Conservation (phyloP, 2,888 invertebrate species). For the Drosophila hamatofila region DNA sequence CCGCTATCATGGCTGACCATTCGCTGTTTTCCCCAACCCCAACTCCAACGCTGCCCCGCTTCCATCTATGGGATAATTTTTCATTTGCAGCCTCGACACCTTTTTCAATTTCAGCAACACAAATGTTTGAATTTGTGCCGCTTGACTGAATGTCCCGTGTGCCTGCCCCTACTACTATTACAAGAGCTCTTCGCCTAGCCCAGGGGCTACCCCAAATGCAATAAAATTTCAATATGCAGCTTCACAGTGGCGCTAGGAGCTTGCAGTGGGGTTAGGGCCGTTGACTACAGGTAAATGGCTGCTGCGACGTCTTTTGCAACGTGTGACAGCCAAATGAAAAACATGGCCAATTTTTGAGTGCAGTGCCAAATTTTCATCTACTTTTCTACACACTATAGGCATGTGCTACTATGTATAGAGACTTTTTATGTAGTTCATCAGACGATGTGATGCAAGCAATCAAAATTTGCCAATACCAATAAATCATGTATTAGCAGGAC, state of each 20-base stretch:
- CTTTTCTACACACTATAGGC: slow-evolving; percentile 25
- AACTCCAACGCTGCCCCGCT: background rate
- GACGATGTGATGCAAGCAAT: background rate
- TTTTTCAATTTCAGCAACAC: slow-evolving; percentile 78
- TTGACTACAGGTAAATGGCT: slow-evolving; percentile 47
- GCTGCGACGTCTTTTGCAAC: slow-evolving; percentile 26
- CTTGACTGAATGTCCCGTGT: slow-evolving; percentile 50
- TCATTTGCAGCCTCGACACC: slow-evolving; percentile 77
- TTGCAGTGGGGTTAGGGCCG: background rate
- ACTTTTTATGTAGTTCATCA: background rate
- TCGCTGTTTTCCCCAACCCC: background rate
- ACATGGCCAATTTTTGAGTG: slow-evolving; percentile 62
- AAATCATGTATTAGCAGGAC: too few species aligned
- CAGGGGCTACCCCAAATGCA: slow-evolving; percentile 45
- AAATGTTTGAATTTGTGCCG: slow-evolving; percentile 73
- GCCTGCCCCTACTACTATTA: background rate
- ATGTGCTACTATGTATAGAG: too few species aligned
- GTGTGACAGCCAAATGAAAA: slow-evolving; percentile 72
- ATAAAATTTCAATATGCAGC: slow-evolving; percentile 74
- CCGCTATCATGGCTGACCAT: slow-evolving; percentile 56
- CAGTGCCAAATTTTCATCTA: slow-evolving; percentile 29
- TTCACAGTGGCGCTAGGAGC: slow-evolving; percentile 7
- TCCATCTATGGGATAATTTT: slow-evolving; percentile 63
- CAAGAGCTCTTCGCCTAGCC: background rate
- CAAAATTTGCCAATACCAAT: too few species aligned